Evolutionary conservation across 1,140 invertebrate species (phyloP), one percentile per base, ranked within the genome.

Genomic region (Zeugodacus cucurbitae): DNA sequence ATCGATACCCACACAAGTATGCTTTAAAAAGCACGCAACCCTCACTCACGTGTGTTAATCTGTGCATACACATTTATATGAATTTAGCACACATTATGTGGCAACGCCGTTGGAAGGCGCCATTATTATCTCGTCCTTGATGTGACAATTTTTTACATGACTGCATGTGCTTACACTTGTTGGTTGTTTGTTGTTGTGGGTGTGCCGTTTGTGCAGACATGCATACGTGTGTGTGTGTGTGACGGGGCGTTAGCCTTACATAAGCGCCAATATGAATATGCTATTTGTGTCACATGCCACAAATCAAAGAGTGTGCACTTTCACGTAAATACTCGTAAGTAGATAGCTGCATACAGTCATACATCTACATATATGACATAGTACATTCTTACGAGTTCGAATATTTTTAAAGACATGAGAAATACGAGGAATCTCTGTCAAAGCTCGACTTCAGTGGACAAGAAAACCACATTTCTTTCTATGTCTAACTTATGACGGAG

Each of bases 71-170:
- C n/a, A n/a, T n/a, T n/a, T n/a, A 20, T 34, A 34, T 70, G 64
- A 26, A 70, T 70, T 62, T 62, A 62, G 48, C 58, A 62, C 22
- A 82, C 41, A 48, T 48, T 82, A 54, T 48, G 41, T 82, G 74
- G 11, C 41, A 26, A 48, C 74, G 26, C 67, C 29, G 22, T 54
- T 26, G 14, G 11, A 29, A 82, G 74, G 74, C 74, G n/a, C 74
- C 74, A 82, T 82, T n/a, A 10, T 48, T 44, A 82, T 82, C n/a
- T 82, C 74, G 74, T 82, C 74, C 74, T 82, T 82, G 74, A 82
- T 48, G 26, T 34, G 37, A n/a, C 10, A 74, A 34, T 74, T 74
- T 74, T 74, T 74, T 7, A 74, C 32, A 32, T 74, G 34, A 74
- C 37, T 74, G 37, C 20, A 44, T 41, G 22, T 29, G 3, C 10